phyloP scores from a whole-genome alignment of 2,888 invertebrate genomes.

The Ischnura elegans region DNA sequence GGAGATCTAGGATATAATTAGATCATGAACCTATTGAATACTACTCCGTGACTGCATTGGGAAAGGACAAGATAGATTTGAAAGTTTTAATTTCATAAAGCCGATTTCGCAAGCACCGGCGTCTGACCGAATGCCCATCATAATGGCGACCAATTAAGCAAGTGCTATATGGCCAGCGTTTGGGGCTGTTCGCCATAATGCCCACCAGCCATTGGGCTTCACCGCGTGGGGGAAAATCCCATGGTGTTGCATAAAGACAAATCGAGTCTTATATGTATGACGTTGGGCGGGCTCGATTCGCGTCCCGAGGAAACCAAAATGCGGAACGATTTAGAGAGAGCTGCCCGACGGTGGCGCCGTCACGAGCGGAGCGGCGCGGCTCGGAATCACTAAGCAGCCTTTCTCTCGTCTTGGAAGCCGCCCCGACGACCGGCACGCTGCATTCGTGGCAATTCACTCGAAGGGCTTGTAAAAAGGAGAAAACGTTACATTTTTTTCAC shows the following conservation, averaged over 20 bases:
- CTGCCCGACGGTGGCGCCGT: constrained; percentile 23
- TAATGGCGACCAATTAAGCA: neutral
- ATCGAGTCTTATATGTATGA: constrained; percentile 23
- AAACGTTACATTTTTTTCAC: constrained; percentile 11
- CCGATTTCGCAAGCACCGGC: neutral
- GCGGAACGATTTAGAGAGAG: constrained; percentile 65
- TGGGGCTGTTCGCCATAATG: neutral
- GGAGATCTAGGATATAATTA: neutral
- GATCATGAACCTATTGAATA: neutral
- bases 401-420: constrained; percentile 40
- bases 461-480: constrained; percentile 6
- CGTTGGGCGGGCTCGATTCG: constrained; percentile 30
- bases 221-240: neutral
- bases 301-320: constrained; percentile 57
- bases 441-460: constrained; percentile 43
- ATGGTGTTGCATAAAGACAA: constrained; percentile 36
- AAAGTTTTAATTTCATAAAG: constrained; percentile 34
- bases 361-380: constrained; percentile 39
- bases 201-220: neutral
- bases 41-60: neutral
- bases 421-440: neutral
- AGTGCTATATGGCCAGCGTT: constrained; percentile 1
- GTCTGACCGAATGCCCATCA: neutral
- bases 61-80: neutral
- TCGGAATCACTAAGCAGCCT: constrained; percentile 14